These are phyloP conservation scores for Colletes gigas DNA, from an alignment of 1,140 invertebrate genomes.

Conservation along the genomic window DNA sequence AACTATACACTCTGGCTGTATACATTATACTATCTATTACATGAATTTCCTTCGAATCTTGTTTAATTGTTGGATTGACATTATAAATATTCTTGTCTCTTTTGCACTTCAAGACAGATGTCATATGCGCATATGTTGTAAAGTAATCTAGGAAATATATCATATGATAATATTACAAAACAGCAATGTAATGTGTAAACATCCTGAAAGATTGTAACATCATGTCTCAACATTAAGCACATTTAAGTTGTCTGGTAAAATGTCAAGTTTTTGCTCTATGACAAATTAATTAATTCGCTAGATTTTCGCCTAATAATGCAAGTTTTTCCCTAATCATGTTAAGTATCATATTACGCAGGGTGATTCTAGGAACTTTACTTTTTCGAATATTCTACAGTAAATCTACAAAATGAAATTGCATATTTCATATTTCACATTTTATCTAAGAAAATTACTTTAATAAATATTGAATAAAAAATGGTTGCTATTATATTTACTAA, in stretches of 20 bases:
- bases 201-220: background rate
- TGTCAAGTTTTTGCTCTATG: too few species aligned
- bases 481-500: too few species aligned
- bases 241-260: background rate
- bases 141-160: background rate
- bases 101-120: background rate
- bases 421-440: too few species aligned
- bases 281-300: background rate
- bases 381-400: too few species aligned
- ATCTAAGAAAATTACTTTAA: too few species aligned
- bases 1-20: constrained; percentile 21
- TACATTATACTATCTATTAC: constrained; percentile 24
- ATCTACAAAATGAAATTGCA: too few species aligned
- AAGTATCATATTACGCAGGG: background rate
- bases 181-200: background rate
- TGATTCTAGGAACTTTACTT: too few species aligned
- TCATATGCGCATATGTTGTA: background rate
- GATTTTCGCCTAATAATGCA: background rate
- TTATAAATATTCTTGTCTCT: background rate
- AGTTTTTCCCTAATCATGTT: background rate
- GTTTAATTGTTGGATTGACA: background rate
- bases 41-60: background rate
- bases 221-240: too few species aligned
- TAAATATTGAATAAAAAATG: too few species aligned
- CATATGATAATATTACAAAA: background rate